A percentile compares a stretch with the other conserved stretches of the same genome.
Conservation (phyloP, 2,113 vertebrate species). For the Danio rerio region GRCz12tu NC_133183.1:10632501-10633000, state of each 20-base stretch:
- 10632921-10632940: not conserved
- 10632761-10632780: conserved; percentile 18
- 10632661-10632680: not conserved
- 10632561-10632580: conserved; percentile 18
- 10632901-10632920: conserved; percentile 23
- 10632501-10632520: conserved; percentile 13
- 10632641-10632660: conserved; percentile 13
- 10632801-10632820: conserved; percentile 41
- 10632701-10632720: not conserved
- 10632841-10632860: conserved; percentile 22
- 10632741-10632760: conserved; percentile 10
- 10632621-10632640: not conserved
- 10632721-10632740: conserved; percentile 1
- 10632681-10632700: conserved; percentile 17
- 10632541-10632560: conserved; percentile 8
- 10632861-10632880: conserved; percentile 42
- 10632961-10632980: not conserved
- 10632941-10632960: not conserved
- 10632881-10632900: conserved; percentile 48
- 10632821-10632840: conserved; percentile 45
- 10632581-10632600: not conserved
- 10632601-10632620: not conserved
- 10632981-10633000: conserved; percentile 8
- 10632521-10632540: conserved; percentile 23
- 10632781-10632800: conserved; percentile 2